Percentiles rank a stretch among this genome's conserved stretches.
Conservation (phyloP, 2,888 invertebrate genomes). For the Napeogenes inachia region DNA sequence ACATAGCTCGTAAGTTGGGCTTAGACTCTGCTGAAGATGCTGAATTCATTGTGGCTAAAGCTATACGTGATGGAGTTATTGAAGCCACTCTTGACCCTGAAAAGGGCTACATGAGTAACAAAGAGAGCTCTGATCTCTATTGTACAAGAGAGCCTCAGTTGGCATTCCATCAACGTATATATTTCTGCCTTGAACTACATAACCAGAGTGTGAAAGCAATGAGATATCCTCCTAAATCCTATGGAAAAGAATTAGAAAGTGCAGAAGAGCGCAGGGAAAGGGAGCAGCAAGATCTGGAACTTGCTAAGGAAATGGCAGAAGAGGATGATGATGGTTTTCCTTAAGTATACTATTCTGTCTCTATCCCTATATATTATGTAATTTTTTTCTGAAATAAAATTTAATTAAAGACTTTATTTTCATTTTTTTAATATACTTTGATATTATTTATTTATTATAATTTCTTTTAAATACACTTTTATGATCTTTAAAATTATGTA, state of each 20-base stretch:
- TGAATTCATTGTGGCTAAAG: conserved; percentile 98
- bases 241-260: conserved; percentile 98
- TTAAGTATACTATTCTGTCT: conserved; percentile 38
- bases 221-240: conserved; percentile 99
- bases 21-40: conserved; percentile 98
- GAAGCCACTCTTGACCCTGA: conserved; percentile 98
- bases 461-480: too few relatives aligned
- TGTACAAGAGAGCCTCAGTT: conserved; percentile 97
- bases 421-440: too few relatives aligned
- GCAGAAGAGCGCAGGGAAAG: conserved; percentile 97
- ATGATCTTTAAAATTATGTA: too few relatives aligned
- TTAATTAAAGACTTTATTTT: conserved; percentile 1
- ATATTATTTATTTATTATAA: too few relatives aligned
- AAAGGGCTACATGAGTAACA: conserved; percentile 97
- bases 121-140: conserved; percentile 97
- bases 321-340: conserved; percentile 96
- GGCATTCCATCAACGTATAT: conserved; percentile 97
- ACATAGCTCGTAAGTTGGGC: conserved; percentile 95
- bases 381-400: conserved; percentile 25
- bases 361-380: conserved; percentile 21
- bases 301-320: conserved; percentile 99
- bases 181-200: conserved; percentile 97
- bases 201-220: conserved; percentile 99
- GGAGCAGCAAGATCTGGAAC: conserved; percentile 98
- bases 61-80: conserved; percentile 98